A percentile compares a stretch with the other conserved stretches of the same genome.
These are phyloP conservation scores for Polypedilum pembai DNA, from an alignment of 1,140 invertebrate genomes.

Conservation along the genomic window DNA sequence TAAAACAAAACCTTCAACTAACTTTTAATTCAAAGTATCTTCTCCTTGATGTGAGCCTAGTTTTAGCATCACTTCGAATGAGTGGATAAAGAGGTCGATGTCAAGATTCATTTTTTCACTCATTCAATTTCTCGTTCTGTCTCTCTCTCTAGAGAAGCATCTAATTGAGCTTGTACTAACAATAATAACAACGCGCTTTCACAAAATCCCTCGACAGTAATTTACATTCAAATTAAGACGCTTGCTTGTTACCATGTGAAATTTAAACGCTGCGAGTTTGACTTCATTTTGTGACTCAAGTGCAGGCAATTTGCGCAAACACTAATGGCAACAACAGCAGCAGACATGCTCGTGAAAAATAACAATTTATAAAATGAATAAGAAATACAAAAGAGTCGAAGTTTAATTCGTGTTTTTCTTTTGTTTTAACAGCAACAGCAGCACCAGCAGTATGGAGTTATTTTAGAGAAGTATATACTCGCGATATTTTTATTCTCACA, in stretches of 20 bases:
- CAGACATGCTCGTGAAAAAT: background rate
- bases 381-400: too few species aligned
- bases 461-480: background rate
- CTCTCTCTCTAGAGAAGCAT: background rate
- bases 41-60: too few species aligned
- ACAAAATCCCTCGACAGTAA: background rate
- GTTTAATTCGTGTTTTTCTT: too few species aligned
- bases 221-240: slow-evolving; percentile 8
- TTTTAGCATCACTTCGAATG: background rate
- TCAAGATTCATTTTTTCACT: slow-evolving; percentile 1
- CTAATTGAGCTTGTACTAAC: slow-evolving; percentile 5
- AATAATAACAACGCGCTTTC: background rate
- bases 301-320: background rate
- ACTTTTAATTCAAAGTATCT: too few species aligned
- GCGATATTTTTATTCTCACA: background rate
- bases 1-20: too few species aligned
- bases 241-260: background rate
- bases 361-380: slow-evolving; percentile 1
- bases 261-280: background rate
- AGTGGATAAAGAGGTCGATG: background rate
- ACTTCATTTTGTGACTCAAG: background rate
- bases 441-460: background rate
- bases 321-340: background rate
- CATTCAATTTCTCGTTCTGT: background rate
- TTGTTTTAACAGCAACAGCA: background rate